A percentile compares a stretch with the other conserved stretches of the same genome.
Conservation (phyloP, 2,113 vertebrate genomes). For the Micromys minutus region DNA sequence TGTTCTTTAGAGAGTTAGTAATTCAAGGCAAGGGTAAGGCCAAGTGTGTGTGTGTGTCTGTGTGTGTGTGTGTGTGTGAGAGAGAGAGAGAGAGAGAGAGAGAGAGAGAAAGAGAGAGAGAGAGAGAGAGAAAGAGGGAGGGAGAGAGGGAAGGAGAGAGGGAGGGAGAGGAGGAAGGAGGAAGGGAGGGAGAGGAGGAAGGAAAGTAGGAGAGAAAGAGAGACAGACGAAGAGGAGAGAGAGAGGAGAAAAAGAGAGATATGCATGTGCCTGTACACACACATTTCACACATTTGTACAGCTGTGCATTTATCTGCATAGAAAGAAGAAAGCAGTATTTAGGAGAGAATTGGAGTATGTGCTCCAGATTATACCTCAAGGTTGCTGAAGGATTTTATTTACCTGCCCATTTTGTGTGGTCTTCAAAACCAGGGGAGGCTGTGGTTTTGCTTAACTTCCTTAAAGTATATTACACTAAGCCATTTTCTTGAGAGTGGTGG, state of each 20-base stretch:
- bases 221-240: no score
- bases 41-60: neutral
- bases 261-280: neutral
- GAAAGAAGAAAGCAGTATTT: neutral
- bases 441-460: neutral
- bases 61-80: neutral
- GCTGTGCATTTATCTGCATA: neutral
- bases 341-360: neutral
- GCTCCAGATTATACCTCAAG: neutral
- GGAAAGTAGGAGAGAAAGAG: no score
- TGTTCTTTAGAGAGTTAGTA: slow-evolving; percentile 32
- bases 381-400: neutral
- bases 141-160: no score
- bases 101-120: no score
- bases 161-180: no score
- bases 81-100: no score
- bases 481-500: neutral
- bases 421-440: neutral
- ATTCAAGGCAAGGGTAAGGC: neutral
- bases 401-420: neutral
- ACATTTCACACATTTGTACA: no score
- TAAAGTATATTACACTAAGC: neutral
- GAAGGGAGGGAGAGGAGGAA: no score
- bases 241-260: no score
- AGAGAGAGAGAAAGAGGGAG: no score